Evolutionary conservation across 2,888 invertebrate species (phyloP).

Genomic region (Leptinotarsa juncta): DNA sequence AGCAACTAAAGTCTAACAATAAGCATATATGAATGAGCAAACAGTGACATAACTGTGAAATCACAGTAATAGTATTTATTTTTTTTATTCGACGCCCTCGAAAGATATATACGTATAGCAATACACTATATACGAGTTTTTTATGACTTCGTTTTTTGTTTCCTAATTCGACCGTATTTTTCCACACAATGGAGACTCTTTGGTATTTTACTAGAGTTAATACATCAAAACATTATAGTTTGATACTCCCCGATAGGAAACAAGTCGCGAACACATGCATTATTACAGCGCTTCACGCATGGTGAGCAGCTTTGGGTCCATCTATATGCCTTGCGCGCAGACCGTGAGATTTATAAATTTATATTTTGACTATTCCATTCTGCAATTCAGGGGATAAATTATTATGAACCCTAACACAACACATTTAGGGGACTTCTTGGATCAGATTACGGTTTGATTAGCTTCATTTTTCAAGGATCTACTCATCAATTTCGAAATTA

Average conservation of each 20-base stretch:
- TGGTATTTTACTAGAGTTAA: slow-evolving; percentile 12
- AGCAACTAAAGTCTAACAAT: too few species aligned
- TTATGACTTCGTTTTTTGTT: background rate
- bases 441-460: slow-evolving; percentile 55
- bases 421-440: slow-evolving; percentile 46
- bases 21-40: too few species aligned
- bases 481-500: background rate
- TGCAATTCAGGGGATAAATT: slow-evolving; percentile 64
- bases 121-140: background rate
- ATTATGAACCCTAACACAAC: slow-evolving; percentile 55
- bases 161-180: slow-evolving; percentile 18
- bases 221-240: slow-evolving; percentile 31
- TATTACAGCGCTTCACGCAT: slow-evolving; percentile 62
- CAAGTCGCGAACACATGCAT: slow-evolving; percentile 64
- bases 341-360: slow-evolving; percentile 68
- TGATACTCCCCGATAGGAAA: slow-evolving; percentile 53
- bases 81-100: background rate
- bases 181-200: background rate
- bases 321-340: slow-evolving; percentile 54
- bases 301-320: slow-evolving; percentile 59
- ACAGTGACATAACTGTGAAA: too few species aligned
- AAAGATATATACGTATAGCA: background rate
- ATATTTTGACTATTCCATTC: slow-evolving; percentile 67
- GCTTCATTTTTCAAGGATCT: slow-evolving; percentile 30
- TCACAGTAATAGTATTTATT: too few species aligned